Percentiles rank a stretch among this genome's conserved stretches.
Conservation (phyloP, 2,797 vertebrate species). For the Chiroxiphia lanceolata region DNA sequence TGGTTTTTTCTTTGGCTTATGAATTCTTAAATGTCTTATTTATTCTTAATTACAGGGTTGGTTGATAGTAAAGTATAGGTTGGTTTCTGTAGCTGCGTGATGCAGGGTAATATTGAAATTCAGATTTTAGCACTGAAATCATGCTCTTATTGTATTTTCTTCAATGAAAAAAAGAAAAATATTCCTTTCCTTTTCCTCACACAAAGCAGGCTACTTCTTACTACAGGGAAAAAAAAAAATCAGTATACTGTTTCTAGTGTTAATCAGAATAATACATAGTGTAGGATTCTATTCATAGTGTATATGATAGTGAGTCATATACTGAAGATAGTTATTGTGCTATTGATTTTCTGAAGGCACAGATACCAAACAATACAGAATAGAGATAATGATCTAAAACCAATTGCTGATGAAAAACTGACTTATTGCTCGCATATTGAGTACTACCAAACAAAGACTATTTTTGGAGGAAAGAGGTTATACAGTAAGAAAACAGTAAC, state of each 20-base stretch:
- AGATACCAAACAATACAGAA: neutral
- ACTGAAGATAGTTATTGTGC: neutral
- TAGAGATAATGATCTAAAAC: neutral
- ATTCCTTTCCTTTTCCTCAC: neutral
- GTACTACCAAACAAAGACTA: neutral
- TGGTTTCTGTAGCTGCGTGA: neutral
- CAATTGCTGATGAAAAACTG: neutral
- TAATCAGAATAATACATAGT: neutral
- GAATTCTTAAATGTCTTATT: neutral
- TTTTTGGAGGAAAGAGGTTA: neutral
- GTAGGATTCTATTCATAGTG: neutral
- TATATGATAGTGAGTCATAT: neutral
- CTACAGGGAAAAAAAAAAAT: neutral
- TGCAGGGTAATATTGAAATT: neutral
- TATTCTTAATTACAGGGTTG: neutral
- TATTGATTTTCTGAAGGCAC: slow-evolving; percentile 9
- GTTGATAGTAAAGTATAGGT: neutral
- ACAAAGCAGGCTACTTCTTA: neutral
- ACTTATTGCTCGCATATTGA: neutral
- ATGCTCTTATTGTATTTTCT: neutral
- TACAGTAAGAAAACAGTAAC: neutral
- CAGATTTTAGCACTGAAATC: neutral
- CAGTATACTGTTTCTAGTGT: neutral
- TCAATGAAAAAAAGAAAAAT: neutral
- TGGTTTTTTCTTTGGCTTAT: neutral